Percentiles rank a stretch among this genome's conserved stretches.
Evolutionary conservation across 2,888 invertebrate species (phyloP).

Genomic region (Trichogramma evanescens): DNA sequence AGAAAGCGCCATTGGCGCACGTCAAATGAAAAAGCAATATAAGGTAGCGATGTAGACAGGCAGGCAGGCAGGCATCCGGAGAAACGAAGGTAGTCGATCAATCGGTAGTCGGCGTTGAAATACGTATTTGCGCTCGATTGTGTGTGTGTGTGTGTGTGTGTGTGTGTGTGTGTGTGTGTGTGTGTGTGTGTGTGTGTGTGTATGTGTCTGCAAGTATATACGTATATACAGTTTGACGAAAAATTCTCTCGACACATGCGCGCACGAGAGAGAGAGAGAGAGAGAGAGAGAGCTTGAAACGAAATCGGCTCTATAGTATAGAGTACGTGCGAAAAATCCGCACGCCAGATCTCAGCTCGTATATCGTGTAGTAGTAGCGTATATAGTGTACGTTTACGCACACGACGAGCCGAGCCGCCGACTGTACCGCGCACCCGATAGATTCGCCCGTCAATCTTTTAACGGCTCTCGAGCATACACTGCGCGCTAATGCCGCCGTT

Average conservation of each 20-base stretch:
- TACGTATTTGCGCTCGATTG: too few relatives aligned
- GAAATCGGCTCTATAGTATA: neutral
- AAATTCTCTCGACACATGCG: neutral
- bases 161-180: too few relatives aligned
- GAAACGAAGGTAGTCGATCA: neutral
- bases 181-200: too few relatives aligned
- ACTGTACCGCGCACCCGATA: slow-evolving; percentile 37
- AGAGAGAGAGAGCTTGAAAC: slow-evolving; percentile 20
- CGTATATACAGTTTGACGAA: neutral
- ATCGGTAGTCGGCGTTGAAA: neutral
- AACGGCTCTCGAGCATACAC: slow-evolving; percentile 20
- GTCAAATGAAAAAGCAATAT: slow-evolving; percentile 20
- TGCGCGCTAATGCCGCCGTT: neutral
- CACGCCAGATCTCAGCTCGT: neutral
- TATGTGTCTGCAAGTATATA: too few relatives aligned
- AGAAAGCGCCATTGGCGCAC: neutral
- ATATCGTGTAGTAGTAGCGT: too few relatives aligned
- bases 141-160: too few relatives aligned
- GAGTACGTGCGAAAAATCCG: slow-evolving; percentile 21
- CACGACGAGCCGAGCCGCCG: slow-evolving; percentile 30
- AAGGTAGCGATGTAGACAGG: neutral
- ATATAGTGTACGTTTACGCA: too few relatives aligned
- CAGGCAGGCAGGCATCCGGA: slow-evolving; percentile 8
- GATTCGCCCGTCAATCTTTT: slow-evolving; percentile 45
- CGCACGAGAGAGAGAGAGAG: slow-evolving; percentile 16